Evolutionary conservation across 2,113 vertebrate genomes (phyloP).

Genomic region (Chaetura pelagica): DNA sequence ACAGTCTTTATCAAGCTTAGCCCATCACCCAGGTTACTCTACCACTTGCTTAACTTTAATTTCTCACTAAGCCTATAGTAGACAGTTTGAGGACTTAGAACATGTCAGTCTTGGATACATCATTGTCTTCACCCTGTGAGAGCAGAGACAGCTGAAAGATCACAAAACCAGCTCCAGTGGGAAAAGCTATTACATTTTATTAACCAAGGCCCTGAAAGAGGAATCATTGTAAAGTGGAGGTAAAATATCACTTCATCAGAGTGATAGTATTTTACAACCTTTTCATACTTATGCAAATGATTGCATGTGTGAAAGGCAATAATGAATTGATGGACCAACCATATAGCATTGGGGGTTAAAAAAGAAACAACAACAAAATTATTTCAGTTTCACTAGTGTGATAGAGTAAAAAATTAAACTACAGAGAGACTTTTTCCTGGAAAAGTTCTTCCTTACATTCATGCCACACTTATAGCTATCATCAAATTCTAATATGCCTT

Average conservation of each 20-base stretch:
- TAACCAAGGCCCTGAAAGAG: constrained; percentile 32
- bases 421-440: neutral
- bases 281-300: neutral
- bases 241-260: constrained; percentile 9
- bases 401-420: neutral
- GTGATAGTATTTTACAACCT: neutral
- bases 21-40: neutral
- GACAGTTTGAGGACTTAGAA: neutral
- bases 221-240: neutral
- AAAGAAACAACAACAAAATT: neutral
- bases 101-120: neutral
- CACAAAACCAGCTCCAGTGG: constrained; percentile 7
- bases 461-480: neutral
- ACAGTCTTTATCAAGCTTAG: neutral
- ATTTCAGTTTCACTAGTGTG: neutral
- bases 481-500: neutral
- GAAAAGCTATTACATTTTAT: constrained; percentile 34
- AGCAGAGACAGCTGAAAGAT: constrained; percentile 1
- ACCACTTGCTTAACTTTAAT: neutral
- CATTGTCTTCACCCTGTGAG: neutral
- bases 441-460: neutral
- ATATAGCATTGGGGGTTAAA: neutral
- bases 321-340: constrained; percentile 23
- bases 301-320: neutral
- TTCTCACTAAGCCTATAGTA: neutral